These are phyloP conservation scores for Umimayanthus chanpuru DNA, from an alignment of 92 coral and sea anemone genomes.

Conservation along the genomic window DNA sequence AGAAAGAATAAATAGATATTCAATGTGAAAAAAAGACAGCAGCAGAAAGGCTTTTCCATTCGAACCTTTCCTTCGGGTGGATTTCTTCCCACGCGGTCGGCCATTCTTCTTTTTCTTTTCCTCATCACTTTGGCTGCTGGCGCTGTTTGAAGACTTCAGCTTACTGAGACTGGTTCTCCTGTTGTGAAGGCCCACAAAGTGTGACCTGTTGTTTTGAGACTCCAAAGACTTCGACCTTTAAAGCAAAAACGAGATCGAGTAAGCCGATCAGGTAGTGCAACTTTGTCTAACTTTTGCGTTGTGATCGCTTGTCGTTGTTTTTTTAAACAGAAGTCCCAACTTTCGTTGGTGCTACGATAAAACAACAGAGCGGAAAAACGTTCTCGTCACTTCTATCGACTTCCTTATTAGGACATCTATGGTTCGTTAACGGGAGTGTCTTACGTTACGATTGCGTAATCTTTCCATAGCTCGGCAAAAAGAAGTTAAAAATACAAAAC, in stretches of 20 bases:
- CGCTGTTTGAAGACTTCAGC: conserved; percentile 44
- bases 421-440: no score
- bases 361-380: no score
- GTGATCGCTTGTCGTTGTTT: not conserved
- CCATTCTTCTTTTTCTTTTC: conserved; percentile 73
- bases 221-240: conserved; percentile 26
- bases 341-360: not conserved
- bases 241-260: not conserved
- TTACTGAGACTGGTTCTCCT: conserved; percentile 43
- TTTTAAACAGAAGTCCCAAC: not conserved
- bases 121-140: conserved; percentile 74
- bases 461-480: no score
- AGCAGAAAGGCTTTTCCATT: no score
- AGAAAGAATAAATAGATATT: no score
- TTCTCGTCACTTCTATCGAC: no score
- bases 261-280: not conserved
- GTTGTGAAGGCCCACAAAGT: conserved; percentile 60
- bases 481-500: no score
- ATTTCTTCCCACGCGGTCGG: conserved; percentile 52
- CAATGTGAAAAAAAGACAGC: no score
- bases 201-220: conserved; percentile 31
- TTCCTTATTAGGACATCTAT: no score
- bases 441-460: no score
- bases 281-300: not conserved
- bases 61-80: conserved; percentile 69